phyloP scores from a whole-genome alignment of 2,797 vertebrate genomes.

The Chaetodon trifasciatus region DNA sequence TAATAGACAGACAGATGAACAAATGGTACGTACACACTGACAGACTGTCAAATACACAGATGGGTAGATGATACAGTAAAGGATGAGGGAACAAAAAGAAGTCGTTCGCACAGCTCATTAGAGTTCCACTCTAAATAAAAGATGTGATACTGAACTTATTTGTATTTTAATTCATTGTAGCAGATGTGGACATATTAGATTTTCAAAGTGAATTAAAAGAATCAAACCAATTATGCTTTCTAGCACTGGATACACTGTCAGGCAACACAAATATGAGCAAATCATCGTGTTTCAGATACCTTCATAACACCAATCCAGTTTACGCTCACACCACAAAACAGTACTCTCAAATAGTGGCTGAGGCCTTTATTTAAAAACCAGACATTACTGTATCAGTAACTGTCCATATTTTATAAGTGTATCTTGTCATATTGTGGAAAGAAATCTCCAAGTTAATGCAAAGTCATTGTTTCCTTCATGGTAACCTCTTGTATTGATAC shows the following conservation, averaged over 20 bases:
- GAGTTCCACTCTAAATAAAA: constrained; percentile 23
- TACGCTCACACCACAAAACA: neutral
- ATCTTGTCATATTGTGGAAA: neutral
- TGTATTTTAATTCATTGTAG: constrained; percentile 17
- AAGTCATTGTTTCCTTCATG: neutral
- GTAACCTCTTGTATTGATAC: neutral
- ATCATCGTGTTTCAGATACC: neutral
- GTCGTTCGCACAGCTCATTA: constrained; percentile 23
- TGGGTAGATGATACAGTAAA: constrained; percentile 17
- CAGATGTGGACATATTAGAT: neutral
- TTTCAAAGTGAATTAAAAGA: neutral
- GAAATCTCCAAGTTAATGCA: neutral
- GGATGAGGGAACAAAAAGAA: neutral
- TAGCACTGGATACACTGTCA: neutral
- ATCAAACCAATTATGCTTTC: neutral
- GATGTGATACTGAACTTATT: constrained; percentile 10
- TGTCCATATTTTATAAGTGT: neutral
- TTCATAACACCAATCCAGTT: neutral
- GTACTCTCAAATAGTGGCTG: neutral
- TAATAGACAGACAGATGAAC: constrained; percentile 40
- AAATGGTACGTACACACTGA: constrained; percentile 37
- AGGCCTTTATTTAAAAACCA: neutral
- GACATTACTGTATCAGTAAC: neutral
- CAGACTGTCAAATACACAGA: constrained; percentile 40
- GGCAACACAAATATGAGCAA: neutral